Evolutionary conservation across 2,888 invertebrate genomes (phyloP).

Genomic region (Lottia gigantea): DNA sequence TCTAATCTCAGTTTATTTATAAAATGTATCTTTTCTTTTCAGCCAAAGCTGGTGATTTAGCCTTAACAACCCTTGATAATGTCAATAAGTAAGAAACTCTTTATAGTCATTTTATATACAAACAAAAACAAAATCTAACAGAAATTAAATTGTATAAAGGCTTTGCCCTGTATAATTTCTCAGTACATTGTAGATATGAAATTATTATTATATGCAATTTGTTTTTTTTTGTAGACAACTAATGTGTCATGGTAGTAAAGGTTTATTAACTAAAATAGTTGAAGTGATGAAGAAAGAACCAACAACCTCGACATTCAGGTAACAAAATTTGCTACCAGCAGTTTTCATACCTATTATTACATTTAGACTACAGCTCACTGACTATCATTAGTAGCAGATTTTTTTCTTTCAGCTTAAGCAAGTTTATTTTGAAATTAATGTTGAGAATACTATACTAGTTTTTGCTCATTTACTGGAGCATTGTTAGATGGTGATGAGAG

Average conservation of each 20-base stretch:
- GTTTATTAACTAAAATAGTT: constrained; percentile 67
- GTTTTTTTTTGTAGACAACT: constrained; percentile 44
- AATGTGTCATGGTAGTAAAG: constrained; percentile 67
- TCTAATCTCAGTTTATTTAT: too few relatives aligned
- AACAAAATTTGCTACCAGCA: constrained; percentile 7
- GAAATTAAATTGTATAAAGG: too few relatives aligned
- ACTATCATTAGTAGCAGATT: too few relatives aligned
- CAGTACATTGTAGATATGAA: neutral
- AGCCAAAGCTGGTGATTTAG: constrained; percentile 61
- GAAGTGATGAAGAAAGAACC: constrained; percentile 69
- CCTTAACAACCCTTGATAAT: constrained; percentile 55
- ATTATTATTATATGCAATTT: neutral
- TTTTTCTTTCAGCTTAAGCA: too few relatives aligned
- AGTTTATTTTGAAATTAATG: too few relatives aligned
- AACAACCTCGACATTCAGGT: constrained; percentile 68
- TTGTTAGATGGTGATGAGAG: too few relatives aligned
- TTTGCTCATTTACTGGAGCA: too few relatives aligned
- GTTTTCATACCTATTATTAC: too few relatives aligned
- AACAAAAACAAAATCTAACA: too few relatives aligned
- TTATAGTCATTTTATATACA: too few relatives aligned
- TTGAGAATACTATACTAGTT: too few relatives aligned
- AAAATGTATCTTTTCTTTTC: constrained; percentile 32
- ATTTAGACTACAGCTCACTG: too few relatives aligned
- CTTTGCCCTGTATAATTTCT: neutral
- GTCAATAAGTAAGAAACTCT: constrained; percentile 59